Percentiles rank a stretch among this genome's conserved stretches.
Evolutionary conservation across 1,140 invertebrate genomes (phyloP).

Genomic region (Drosophila littoralis): DNA sequence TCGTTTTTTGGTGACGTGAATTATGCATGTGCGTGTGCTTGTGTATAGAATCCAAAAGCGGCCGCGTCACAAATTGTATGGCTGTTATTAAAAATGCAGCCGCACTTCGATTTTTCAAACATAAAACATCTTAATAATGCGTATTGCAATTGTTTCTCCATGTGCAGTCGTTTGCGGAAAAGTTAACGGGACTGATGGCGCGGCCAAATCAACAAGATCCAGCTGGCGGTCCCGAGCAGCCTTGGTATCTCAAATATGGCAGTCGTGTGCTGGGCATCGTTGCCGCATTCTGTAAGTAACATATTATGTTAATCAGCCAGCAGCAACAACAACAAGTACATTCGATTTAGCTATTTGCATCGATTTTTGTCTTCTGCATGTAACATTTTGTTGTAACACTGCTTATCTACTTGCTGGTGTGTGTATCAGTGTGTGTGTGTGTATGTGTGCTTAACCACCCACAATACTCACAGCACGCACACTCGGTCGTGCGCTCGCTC

Average conservation of each 20-base stretch:
- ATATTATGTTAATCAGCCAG: conserved; percentile 3
- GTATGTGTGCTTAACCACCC: conserved; percentile 23
- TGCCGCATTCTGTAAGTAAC: conserved; percentile 90
- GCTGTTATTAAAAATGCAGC: conserved; percentile 13
- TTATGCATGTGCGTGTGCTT: conserved; percentile 25
- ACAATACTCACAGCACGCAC: conserved; percentile 56
- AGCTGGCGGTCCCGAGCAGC: conserved; percentile 90
- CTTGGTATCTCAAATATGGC: conserved; percentile 95
- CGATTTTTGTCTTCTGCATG: conserved; percentile 64
- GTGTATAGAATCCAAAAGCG: conserved; percentile 26
- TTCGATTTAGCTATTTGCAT: conserved; percentile 49
- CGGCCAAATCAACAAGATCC: conserved; percentile 89
- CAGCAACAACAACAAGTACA: conserved; percentile 11
- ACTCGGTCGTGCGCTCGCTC: conserved; percentile 36
- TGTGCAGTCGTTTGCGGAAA: conserved; percentile 90
- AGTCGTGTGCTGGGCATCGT: conserved; percentile 92
- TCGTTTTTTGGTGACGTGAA: conserved; percentile 52
- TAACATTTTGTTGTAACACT: conserved; percentile 55
- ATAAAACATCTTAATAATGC: conserved; percentile 4
- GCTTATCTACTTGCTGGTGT: conserved; percentile 47
- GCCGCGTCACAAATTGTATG: conserved; percentile 54
- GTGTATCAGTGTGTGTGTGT: conserved; percentile 30
- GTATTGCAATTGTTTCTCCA: conserved; percentile 23
- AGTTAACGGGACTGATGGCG: conserved; percentile 90
- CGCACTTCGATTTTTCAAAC: conserved; percentile 63